These are phyloP conservation scores for Otocyon megalotis DNA, from an alignment of 2,113 vertebrate genomes.

Conservation along the genomic window DNA sequence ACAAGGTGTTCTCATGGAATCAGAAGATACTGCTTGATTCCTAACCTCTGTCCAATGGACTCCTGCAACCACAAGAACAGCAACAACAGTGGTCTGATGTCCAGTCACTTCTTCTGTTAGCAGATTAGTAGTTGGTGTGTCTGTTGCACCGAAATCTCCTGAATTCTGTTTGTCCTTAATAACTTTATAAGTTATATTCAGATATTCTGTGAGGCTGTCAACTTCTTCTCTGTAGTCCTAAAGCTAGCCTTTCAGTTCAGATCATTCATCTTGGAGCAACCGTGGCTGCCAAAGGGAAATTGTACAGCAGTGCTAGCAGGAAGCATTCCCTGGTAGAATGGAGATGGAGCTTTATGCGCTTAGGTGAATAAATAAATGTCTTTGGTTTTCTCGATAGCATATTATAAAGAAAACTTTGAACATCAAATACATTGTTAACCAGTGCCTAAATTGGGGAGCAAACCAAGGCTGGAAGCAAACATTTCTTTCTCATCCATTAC, in stretches of 20 bases:
- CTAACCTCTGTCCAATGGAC: background rate
- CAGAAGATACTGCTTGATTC: background rate
- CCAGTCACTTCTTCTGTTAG: background rate
- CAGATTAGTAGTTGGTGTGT: background rate
- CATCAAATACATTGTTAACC: background rate
- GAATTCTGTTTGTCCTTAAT: background rate
- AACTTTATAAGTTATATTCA: background rate
- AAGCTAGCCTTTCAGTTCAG: background rate
- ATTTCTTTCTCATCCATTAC: background rate
- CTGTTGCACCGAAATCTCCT: background rate
- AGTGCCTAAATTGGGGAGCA: background rate
- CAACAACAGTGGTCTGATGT: background rate
- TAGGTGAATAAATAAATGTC: background rate
- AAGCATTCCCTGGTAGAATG: background rate
- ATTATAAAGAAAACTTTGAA: conserved; percentile 22
- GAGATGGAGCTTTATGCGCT: background rate
- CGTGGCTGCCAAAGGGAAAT: background rate
- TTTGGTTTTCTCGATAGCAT: background rate
- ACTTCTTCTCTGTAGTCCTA: background rate
- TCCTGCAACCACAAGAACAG: background rate
- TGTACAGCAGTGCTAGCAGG: background rate
- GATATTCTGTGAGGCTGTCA: background rate
- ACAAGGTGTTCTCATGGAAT: background rate
- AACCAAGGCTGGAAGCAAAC: background rate
- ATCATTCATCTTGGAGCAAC: background rate